Evolutionary conservation across 1,140 invertebrate genomes (phyloP).

Genomic region (Heliconius melpomene): DNA sequence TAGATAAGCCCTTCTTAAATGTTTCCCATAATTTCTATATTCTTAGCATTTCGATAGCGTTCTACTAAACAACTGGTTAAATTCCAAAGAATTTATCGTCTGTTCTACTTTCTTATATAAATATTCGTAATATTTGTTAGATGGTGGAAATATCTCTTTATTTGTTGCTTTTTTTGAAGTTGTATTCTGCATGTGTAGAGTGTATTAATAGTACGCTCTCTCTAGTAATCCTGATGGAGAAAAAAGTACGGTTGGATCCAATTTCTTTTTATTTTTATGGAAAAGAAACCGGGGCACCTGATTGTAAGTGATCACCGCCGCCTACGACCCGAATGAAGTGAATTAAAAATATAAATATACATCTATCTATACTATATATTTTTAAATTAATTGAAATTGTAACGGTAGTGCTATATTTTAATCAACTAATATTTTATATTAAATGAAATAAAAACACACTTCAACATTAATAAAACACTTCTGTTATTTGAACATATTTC

Average conservation of each 20-base stretch:
- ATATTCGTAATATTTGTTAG: background rate
- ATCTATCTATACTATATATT: too few relatives aligned
- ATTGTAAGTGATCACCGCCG: too few relatives aligned
- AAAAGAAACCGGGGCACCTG: too few relatives aligned
- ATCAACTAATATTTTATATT: background rate
- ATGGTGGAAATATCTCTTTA: background rate
- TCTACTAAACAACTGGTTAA: slow-evolving; percentile 14
- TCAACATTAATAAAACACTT: background rate
- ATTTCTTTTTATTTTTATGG: too few relatives aligned
- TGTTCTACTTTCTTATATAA: slow-evolving; percentile 16
- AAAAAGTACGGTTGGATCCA: too few relatives aligned
- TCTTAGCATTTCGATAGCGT: slow-evolving; percentile 15
- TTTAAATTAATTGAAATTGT: too few relatives aligned
- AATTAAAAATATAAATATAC: too few relatives aligned
- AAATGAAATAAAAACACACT: background rate
- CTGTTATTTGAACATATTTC: background rate
- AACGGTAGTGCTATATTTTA: too few relatives aligned
- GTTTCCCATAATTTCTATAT: slow-evolving; percentile 17
- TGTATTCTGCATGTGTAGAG: background rate
- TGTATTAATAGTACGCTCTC: background rate
- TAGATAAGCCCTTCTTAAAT: slow-evolving; percentile 19
- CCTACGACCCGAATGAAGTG: too few relatives aligned
- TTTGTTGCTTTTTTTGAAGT: background rate
- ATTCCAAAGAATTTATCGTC: background rate
- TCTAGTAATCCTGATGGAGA: too few relatives aligned